Percentiles rank a stretch among this genome's conserved stretches.
These are phyloP conservation scores for Sarcophaga rosellei DNA, from an alignment of 2,888 invertebrate genomes.

Conservation along the genomic window DNA sequence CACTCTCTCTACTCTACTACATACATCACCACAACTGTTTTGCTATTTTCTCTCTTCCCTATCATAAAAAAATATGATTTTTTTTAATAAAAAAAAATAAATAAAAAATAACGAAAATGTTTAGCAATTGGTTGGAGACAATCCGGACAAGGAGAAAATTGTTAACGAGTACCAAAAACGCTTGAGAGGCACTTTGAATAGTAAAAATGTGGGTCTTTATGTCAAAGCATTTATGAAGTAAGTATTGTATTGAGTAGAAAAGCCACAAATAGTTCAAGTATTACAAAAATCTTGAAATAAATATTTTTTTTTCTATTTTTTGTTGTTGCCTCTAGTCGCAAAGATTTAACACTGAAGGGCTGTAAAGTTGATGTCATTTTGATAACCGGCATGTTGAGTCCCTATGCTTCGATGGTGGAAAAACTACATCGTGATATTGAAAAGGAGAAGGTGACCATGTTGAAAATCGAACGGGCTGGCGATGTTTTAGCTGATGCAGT, in stretches of 20 bases:
- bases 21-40: constrained; percentile 7
- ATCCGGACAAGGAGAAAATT: constrained; percentile 87
- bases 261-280: neutral
- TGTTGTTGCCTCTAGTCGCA: constrained; percentile 83
- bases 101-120: constrained; percentile 24
- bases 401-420: constrained; percentile 90
- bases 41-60: neutral
- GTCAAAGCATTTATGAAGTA: constrained; percentile 92
- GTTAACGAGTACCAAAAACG: constrained; percentile 89
- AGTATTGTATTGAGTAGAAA: constrained; percentile 76
- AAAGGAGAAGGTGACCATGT: constrained; percentile 90
- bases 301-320: neutral
- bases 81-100: constrained; percentile 26
- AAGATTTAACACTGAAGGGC: constrained; percentile 86
- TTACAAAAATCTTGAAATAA: neutral
- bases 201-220: constrained; percentile 90
- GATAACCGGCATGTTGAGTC: constrained; percentile 89
- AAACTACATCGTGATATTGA: constrained; percentile 89
- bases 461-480: constrained; percentile 93
- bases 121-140: constrained; percentile 84
- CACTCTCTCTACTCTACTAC: neutral
- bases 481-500: constrained; percentile 93
- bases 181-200: constrained; percentile 88
- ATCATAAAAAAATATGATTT: constrained; percentile 2
- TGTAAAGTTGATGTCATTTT: constrained; percentile 90